Evolutionary conservation across 1,140 invertebrate genomes (phyloP).

Genomic region (Phenacoccus solenopsis): DNA sequence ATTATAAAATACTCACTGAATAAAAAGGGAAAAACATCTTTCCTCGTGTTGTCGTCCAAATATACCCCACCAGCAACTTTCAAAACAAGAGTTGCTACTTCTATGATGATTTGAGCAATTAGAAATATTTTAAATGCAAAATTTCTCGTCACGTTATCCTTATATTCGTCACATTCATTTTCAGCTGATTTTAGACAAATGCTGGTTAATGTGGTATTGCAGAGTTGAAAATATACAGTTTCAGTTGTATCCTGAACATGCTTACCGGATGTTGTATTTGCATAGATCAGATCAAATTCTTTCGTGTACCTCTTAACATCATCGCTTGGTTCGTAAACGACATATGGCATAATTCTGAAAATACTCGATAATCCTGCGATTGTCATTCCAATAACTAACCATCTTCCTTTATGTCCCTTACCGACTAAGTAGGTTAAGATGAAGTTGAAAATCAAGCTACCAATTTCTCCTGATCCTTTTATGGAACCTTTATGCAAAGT

Average conservation of each 20-base stretch:
- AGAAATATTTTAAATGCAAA: conserved; percentile 20
- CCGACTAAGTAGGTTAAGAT: conserved; percentile 54
- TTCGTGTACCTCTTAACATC: conserved; percentile 49
- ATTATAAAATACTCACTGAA: conserved; percentile 28
- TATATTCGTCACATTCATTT: background rate
- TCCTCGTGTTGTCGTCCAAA: conserved; percentile 31
- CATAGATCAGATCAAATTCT: too few species aligned
- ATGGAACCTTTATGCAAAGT: conserved; percentile 26
- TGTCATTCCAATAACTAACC: conserved; percentile 55
- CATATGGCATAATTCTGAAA: conserved; percentile 54
- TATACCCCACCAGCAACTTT: conserved; percentile 30
- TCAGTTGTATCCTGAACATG: too few species aligned
- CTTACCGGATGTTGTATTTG: too few species aligned
- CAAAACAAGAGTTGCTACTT: conserved; percentile 27
- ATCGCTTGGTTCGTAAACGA: conserved; percentile 55
- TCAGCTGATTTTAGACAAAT: background rate
- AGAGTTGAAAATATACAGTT: too few species aligned
- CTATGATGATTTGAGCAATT: conserved; percentile 24
- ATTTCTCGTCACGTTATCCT: background rate
- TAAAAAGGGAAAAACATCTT: conserved; percentile 25
- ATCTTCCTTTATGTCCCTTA: conserved; percentile 51
- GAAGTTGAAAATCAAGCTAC: conserved; percentile 20
- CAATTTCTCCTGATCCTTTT: conserved; percentile 24
- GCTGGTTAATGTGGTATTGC: too few species aligned
- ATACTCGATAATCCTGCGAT: conserved; percentile 55